These are phyloP conservation scores for Craterocephalus amniculus DNA, from an alignment of 2,797 vertebrate genomes.

Conservation along the genomic window DNA sequence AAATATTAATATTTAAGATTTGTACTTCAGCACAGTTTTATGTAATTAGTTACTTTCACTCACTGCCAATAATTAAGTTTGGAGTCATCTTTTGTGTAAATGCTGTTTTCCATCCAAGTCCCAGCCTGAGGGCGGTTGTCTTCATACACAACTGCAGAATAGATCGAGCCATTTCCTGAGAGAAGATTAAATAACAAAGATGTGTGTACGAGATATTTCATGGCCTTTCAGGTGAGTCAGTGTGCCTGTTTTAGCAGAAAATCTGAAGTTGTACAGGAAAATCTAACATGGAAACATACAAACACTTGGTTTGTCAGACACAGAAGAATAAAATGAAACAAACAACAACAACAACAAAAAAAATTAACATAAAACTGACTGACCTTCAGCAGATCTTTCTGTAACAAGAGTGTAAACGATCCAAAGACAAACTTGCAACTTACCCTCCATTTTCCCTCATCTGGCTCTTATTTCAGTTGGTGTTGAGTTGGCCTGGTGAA, in stretches of 20 bases:
- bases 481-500: slow-evolving; percentile 42
- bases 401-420: slow-evolving; percentile 16
- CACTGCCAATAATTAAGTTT: slow-evolving; percentile 43
- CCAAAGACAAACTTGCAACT: slow-evolving; percentile 9
- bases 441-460: slow-evolving; percentile 35
- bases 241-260: slow-evolving; percentile 29
- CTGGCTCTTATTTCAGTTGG: slow-evolving; percentile 46
- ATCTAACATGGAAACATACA: slow-evolving; percentile 17
- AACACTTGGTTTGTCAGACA: slow-evolving; percentile 22
- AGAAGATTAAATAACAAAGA: slow-evolving; percentile 68
- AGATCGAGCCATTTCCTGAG: slow-evolving; percentile 50
- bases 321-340: no score
- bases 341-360: neutral
- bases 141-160: slow-evolving; percentile 45
- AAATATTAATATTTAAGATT: neutral
- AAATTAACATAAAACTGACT: no score
- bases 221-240: slow-evolving; percentile 44
- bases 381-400: slow-evolving; percentile 17
- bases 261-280: neutral
- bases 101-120: slow-evolving; percentile 44
- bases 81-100: slow-evolving; percentile 50
- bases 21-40: slow-evolving; percentile 13
- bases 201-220: slow-evolving; percentile 48
- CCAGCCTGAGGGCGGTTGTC: slow-evolving; percentile 53
- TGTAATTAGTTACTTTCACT: slow-evolving; percentile 41